Base-by-base conservation (phyloP, 2,888 invertebrate genomes). In the Cantharis rufa region DNA sequence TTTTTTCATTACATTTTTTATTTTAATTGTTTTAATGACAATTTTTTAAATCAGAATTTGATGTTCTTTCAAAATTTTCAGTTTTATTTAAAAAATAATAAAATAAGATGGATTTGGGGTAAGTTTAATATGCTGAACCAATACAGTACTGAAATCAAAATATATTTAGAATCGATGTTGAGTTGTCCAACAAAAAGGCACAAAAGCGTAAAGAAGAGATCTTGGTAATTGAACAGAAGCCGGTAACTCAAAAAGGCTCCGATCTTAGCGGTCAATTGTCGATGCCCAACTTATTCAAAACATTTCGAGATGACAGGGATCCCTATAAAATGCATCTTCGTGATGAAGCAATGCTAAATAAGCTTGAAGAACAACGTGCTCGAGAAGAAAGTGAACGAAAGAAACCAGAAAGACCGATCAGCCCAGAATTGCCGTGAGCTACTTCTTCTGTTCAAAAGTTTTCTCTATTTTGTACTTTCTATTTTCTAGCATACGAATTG, bases 401-500 rank as follows among this genome's bases (percentile, higher is more conserved):
- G 28, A 63, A 71, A 27, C 69, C 71, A 15, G 79, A 76, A 28
- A 75, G 70, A 5, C n/a, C 16, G 3, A 73, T 81, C 1, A 69
- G 74, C 16, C 81, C 81, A 0, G 74, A 78, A 0, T 61, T 81
- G 27, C 71, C 69, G 79, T 80, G 68, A 62, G 69, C 10, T 27
- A 77, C 15, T 27, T 4, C 3, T 24, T 15, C 2, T 13, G 10
- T 15, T 24, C 27, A 10, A n/a, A 5, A 10, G n/a, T 63, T 5
- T 21, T 62, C 27, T 24, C 4, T 15, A 21, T 62, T 28, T 61
- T 15, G 10, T n/a, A 3, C 15, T 68, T 5, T 48, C 48, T 62
- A 15, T 15, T 62, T 70, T 70, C 15, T 21, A 81, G 81, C 24
- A 75, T 63, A 2, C 79, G 81, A 2, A 69, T 77, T 21, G 74